These are phyloP conservation scores for Heterotis niloticus DNA, from an alignment of 2,113 vertebrate genomes.

Conservation along the genomic window DNA sequence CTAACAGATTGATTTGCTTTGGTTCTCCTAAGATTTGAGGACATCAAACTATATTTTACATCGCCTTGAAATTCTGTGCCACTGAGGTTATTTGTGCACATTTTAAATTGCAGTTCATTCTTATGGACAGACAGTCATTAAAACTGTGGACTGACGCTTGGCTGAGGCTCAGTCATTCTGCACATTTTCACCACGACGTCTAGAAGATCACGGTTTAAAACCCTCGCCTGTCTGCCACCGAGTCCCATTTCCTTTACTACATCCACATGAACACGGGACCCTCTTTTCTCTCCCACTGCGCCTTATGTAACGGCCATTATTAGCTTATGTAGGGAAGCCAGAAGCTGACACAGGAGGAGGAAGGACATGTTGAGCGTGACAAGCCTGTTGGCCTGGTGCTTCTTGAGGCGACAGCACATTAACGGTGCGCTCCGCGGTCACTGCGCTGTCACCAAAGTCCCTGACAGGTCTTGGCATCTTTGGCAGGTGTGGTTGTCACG, in stretches of 20 bases:
- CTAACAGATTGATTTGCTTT: neutral
- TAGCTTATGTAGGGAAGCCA: neutral
- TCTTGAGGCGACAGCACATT: constrained; percentile 7
- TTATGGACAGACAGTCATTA: constrained; percentile 18
- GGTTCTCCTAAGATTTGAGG: constrained; percentile 6
- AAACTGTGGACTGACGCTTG: neutral
- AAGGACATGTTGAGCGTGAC: neutral
- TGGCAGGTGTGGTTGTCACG: neutral
- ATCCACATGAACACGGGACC: neutral
- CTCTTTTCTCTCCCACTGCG: neutral
- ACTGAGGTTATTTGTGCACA: neutral
- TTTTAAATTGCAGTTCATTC: constrained; percentile 2
- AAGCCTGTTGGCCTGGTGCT: neutral
- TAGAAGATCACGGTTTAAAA: neutral
- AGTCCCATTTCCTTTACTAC: neutral
- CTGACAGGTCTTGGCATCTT: neutral
- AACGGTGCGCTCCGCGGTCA: neutral
- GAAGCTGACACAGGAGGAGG: neutral
- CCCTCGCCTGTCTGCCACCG: neutral
- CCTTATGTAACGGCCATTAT: neutral
- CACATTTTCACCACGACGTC: no score
- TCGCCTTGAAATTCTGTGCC: neutral
- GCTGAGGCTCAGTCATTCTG: neutral
- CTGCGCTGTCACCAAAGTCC: neutral
- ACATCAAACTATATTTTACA: neutral